Conservation (phyloP, 1,140 invertebrate species). For the Drosophila subobscura region DNA sequence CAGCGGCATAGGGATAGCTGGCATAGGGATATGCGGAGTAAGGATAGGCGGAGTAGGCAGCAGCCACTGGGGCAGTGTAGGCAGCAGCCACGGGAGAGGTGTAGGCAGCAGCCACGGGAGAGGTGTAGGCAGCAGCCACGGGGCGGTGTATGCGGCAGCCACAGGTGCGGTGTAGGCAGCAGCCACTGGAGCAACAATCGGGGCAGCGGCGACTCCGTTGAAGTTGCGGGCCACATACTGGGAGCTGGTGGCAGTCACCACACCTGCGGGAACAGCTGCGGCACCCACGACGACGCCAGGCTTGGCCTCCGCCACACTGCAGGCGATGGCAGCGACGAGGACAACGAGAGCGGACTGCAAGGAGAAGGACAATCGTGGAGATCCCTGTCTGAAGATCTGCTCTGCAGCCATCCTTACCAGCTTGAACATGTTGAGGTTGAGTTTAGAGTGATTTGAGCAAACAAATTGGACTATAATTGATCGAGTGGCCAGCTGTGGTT, state of each 20-base stretch:
- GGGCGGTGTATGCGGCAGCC: conserved; percentile 46
- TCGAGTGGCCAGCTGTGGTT: conserved; percentile 33
- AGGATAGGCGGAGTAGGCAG: conserved; percentile 58
- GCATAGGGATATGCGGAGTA: conserved; percentile 40
- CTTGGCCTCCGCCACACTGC: conserved; percentile 64
- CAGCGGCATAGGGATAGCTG: conserved; percentile 53
- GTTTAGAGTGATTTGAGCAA: conserved; percentile 53
- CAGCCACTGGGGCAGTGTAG: conserved; percentile 38
- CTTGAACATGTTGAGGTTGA: conserved; percentile 77
- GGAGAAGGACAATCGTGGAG: background rate
- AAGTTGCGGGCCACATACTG: conserved; percentile 84
- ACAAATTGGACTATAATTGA: conserved; percentile 58
- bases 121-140: conserved; percentile 47
- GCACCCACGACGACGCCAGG: conserved; percentile 59
- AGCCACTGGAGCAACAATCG: conserved; percentile 69
- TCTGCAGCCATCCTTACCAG: conserved; percentile 46
- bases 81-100: conserved; percentile 32
- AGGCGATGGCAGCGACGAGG: conserved; percentile 73
- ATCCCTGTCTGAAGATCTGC: background rate
- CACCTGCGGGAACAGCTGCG: conserved; percentile 62
- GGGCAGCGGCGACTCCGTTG: conserved; percentile 77
- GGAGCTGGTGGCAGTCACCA: conserved; percentile 84
- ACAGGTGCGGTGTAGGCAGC: conserved; percentile 48
- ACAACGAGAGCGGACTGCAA: conserved; percentile 69
- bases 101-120: conserved; percentile 48